Conservation (phyloP, 2,888 invertebrate genomes). For the Adineta ricciae region DNA sequence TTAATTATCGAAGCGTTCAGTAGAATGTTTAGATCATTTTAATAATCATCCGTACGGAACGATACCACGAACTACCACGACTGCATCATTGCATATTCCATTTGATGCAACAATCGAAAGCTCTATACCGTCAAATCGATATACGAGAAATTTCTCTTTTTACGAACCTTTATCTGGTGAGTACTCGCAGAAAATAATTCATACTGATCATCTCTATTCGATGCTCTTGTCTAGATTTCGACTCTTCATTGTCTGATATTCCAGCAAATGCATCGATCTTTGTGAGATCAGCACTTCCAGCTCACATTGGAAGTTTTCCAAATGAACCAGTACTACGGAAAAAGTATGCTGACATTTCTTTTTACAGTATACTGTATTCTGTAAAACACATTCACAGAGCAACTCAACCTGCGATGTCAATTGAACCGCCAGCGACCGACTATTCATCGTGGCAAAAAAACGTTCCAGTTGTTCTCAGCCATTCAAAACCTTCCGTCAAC, state of each 20-base stretch:
- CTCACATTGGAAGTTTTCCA: background rate
- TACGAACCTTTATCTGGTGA: background rate
- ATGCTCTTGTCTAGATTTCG: background rate
- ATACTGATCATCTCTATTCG: background rate
- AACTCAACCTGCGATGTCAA: background rate
- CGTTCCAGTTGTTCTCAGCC: background rate
- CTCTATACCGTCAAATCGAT: background rate
- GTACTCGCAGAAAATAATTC: background rate
- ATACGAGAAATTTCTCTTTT: background rate
- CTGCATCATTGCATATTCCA: background rate
- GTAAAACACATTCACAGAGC: background rate
- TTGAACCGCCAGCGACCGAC: background rate
- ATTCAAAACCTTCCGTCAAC: background rate
- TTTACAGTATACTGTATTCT: background rate
- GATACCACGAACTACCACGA: background rate
- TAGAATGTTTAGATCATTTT: background rate
- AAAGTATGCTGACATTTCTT: background rate
- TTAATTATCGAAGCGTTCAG: background rate
- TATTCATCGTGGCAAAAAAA: background rate
- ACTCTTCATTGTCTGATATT: background rate
- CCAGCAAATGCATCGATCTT: background rate
- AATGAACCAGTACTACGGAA: background rate
- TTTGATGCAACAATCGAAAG: background rate
- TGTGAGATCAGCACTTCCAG: background rate
- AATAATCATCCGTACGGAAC: background rate